Percentiles rank a stretch among this genome's conserved stretches.
Evolutionary conservation across 1,140 invertebrate species (phyloP).

Genomic region (Musca domestica): DNA sequence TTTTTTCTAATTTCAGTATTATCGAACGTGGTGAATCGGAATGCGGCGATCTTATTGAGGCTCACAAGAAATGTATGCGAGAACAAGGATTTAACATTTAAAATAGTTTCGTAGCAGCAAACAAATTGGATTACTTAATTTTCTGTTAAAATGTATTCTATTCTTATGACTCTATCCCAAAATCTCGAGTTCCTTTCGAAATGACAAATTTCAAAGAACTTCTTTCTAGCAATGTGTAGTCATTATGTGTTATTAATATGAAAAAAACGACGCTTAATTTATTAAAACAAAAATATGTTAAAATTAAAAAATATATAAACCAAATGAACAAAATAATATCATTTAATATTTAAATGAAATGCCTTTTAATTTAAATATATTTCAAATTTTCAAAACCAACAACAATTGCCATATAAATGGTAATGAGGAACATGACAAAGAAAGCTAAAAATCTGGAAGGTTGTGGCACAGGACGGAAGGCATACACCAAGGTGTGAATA

Average conservation of each 20-base stretch:
- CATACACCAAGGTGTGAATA: constrained; percentile 63
- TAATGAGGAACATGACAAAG: constrained; percentile 55
- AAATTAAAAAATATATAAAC: background rate
- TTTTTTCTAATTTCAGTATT: constrained; percentile 67
- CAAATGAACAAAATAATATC: background rate
- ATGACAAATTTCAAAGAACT: too few species aligned
- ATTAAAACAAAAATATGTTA: constrained; percentile 11
- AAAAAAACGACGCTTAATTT: constrained; percentile 13
- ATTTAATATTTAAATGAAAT: too few species aligned
- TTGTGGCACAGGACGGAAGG: constrained; percentile 58
- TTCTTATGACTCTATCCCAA: too few species aligned
- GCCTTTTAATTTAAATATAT: constrained; percentile 32
- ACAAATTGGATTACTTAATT: too few species aligned
- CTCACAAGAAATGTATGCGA: constrained; percentile 95
- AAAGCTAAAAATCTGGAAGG: constrained; percentile 61
- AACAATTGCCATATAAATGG: constrained; percentile 57
- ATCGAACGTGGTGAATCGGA: constrained; percentile 91
- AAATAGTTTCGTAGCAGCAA: background rate
- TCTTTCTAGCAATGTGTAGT: background rate
- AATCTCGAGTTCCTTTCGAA: too few species aligned
- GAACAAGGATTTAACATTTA: constrained; percentile 84
- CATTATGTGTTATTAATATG: constrained; percentile 12
- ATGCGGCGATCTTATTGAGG: constrained; percentile 87
- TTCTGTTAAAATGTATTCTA: background rate
- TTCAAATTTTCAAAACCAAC: constrained; percentile 41